These are phyloP conservation scores for Gallinago paraguaiae DNA, from an alignment of 2,113 vertebrate species.

Conservation along the genomic window DNA sequence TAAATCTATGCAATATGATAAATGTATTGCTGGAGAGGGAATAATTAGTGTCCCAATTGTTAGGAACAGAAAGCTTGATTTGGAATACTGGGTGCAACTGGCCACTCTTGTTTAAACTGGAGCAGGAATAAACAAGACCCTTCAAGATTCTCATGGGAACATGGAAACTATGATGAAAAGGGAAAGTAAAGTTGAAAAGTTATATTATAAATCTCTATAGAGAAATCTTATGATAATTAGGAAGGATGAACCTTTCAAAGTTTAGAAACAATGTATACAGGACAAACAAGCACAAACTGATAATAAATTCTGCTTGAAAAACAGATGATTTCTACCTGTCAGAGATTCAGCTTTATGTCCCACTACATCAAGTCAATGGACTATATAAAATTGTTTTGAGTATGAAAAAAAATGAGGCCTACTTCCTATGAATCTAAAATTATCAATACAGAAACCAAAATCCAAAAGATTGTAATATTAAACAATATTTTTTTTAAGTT, in stretches of 20 bases:
- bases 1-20: background rate
- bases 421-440: background rate
- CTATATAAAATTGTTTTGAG: background rate
- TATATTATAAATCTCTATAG: background rate
- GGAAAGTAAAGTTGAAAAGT: background rate
- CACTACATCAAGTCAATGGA: background rate
- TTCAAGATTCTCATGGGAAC: background rate
- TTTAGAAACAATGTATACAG: background rate
- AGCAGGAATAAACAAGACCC: background rate
- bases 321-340: background rate
- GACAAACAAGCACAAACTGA: background rate
- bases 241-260: background rate
- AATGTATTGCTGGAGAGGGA: background rate
- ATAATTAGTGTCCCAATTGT: background rate
- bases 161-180: fast-evolving
- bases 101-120: background rate
- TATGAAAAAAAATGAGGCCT: background rate
- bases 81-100: background rate
- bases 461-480: background rate
- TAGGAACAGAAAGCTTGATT: background rate
- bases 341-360: background rate
- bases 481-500: background rate
- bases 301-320: background rate
- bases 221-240: background rate
- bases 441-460: background rate